phyloP scores from a whole-genome alignment of 2,888 invertebrate species.

The Galerucella calmariensis region DNA sequence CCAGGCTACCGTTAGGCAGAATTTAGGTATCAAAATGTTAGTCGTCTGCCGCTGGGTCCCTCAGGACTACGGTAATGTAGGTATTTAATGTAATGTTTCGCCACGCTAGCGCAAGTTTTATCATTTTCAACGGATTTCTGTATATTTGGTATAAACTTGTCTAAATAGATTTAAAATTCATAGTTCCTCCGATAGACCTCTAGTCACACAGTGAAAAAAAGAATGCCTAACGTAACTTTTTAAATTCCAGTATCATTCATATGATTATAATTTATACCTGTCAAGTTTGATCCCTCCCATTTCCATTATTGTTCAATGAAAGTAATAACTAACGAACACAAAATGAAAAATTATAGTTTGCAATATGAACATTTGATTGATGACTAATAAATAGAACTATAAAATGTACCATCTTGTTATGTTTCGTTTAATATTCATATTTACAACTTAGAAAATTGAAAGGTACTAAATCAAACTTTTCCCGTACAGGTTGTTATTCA shows the following conservation, averaged over 20 bases:
- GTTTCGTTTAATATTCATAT: constrained; percentile 27
- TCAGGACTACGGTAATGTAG: too few relatives aligned
- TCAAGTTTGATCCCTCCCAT: neutral
- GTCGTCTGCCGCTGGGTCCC: too few relatives aligned
- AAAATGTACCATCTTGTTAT: constrained; percentile 33
- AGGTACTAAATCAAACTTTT: constrained; percentile 27
- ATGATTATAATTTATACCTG: constrained; percentile 1
- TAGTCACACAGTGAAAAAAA: too few relatives aligned
- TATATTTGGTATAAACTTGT: too few relatives aligned
- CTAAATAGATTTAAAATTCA: too few relatives aligned
- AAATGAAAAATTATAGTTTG: constrained; percentile 30
- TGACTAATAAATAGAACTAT: constrained; percentile 38
- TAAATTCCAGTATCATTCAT: neutral
- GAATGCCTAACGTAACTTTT: too few relatives aligned
- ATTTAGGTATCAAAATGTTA: too few relatives aligned
- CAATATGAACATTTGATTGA: constrained; percentile 31
- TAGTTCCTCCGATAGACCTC: too few relatives aligned
- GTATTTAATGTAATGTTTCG: too few relatives aligned
- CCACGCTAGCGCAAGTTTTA: too few relatives aligned
- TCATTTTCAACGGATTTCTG: too few relatives aligned
- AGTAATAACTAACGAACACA: constrained; percentile 25
- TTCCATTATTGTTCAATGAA: constrained; percentile 19
- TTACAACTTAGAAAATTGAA: constrained; percentile 26
- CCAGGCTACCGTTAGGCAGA: too few relatives aligned
- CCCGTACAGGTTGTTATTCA: neutral